Conservation (phyloP, 1,140 invertebrate genomes). For the Tachypleus tridentatus region DNA sequence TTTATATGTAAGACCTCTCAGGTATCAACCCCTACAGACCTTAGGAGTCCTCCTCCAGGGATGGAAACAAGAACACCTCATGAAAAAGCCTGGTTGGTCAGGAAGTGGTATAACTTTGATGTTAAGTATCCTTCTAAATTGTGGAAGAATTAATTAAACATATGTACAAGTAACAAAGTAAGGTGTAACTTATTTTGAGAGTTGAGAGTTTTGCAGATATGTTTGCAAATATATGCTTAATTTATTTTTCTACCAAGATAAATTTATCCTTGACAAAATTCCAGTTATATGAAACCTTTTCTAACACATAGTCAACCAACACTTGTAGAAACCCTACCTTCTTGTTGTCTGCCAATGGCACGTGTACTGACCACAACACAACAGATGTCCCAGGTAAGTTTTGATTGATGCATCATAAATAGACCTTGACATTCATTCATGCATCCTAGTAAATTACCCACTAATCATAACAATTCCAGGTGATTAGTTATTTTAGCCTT, state of each 20-base stretch:
- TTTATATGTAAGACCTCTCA: conserved; percentile 6
- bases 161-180: too few species aligned
- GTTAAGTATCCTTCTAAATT: conserved; percentile 31
- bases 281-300: conserved; percentile 87
- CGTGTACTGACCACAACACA: conserved; percentile 84
- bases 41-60: conserved; percentile 19
- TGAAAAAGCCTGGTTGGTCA: conserved; percentile 73
- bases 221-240: too few species aligned
- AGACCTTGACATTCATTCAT: too few species aligned
- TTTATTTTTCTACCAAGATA: too few species aligned
- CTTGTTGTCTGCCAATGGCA: conserved; percentile 76
- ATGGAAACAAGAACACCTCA: conserved; percentile 27
- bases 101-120: conserved; percentile 71
- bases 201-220: too few species aligned
- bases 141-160: too few species aligned
- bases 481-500: too few species aligned
- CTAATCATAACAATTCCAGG: too few species aligned
- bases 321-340: conserved; percentile 82
- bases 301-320: conserved; percentile 89
- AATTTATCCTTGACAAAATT: background rate
- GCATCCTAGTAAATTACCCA: too few species aligned
- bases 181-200: too few species aligned
- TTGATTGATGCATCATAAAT: too few species aligned
- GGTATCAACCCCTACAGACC: conserved; percentile 19
- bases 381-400: conserved; percentile 47